Conservation (phyloP, 1,140 invertebrate genomes). For the Ips typographus region DNA sequence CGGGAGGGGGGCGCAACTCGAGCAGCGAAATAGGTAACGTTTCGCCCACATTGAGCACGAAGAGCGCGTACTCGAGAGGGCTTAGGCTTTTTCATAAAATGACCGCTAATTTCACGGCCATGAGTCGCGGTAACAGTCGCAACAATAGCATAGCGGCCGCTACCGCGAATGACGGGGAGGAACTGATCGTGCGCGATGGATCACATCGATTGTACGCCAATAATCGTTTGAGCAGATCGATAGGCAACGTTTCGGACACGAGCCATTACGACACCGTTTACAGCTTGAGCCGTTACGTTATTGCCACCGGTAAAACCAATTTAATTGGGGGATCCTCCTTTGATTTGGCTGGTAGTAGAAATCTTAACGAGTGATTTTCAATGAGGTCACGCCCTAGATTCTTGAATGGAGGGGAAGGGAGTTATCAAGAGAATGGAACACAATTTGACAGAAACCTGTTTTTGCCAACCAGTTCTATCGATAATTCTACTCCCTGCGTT, state of each 20-base stretch:
- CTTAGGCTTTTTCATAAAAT: conserved; percentile 46
- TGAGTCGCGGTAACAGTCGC: conserved; percentile 42
- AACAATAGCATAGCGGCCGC: conserved; percentile 49
- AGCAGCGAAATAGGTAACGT: conserved; percentile 59
- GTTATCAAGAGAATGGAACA: too few relatives aligned
- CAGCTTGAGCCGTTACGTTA: conserved; percentile 50
- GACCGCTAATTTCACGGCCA: conserved; percentile 37
- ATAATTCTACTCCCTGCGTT: too few relatives aligned
- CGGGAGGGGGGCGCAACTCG: conserved; percentile 48
- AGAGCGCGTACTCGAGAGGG: conserved; percentile 33
- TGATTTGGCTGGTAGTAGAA: too few relatives aligned
- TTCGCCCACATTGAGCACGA: conserved; percentile 44
- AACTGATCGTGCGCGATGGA: neutral
- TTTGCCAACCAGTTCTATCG: too few relatives aligned
- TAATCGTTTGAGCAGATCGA: conserved; percentile 48
- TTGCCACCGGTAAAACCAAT: conserved; percentile 37
- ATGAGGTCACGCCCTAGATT: too few relatives aligned
- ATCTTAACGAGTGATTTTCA: too few relatives aligned
- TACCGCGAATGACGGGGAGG: conserved; percentile 38
- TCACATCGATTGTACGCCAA: conserved; percentile 35
- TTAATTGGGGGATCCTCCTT: too few relatives aligned
- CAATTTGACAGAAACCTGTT: too few relatives aligned
- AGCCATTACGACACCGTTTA: conserved; percentile 54
- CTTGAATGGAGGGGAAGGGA: too few relatives aligned
- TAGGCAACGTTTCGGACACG: conserved; percentile 49